Conservation (phyloP, 2,797 vertebrate genomes). For the Florisuga fusca region DNA sequence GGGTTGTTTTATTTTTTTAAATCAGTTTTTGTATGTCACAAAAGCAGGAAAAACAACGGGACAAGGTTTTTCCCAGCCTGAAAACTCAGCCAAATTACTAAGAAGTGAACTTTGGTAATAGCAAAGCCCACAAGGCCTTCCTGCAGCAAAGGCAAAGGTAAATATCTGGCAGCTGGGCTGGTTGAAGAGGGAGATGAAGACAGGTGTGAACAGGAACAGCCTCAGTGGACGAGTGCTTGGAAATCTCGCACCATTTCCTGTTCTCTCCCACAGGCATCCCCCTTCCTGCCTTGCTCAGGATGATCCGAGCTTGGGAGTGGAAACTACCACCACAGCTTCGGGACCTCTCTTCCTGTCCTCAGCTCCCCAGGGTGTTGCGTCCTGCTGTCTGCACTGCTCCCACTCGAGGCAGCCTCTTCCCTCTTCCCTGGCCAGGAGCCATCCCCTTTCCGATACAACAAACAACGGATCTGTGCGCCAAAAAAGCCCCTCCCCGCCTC, state of each 20-base stretch:
- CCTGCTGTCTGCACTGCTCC: not conserved
- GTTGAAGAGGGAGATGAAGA: conserved; percentile 13
- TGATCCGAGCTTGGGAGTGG: conserved; percentile 19
- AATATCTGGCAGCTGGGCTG: conserved; percentile 20
- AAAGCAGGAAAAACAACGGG: not conserved
- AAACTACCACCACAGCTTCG: not conserved
- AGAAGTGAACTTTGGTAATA: not conserved
- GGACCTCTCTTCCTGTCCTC: conserved; percentile 58
- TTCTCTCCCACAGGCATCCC: conserved; percentile 31
- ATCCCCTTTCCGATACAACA: conserved; percentile 21
- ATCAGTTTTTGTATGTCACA: not conserved
- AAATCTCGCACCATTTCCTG: conserved; percentile 20
- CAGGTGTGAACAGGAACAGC: conserved; percentile 55
- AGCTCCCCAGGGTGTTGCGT: conserved; percentile 35
- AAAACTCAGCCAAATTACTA: not conserved
- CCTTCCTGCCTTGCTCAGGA: conserved; percentile 56
- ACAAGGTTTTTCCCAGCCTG: not conserved
- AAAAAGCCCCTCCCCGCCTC: not conserved
- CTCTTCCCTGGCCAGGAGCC: conserved; percentile 34
- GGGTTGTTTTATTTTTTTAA: not conserved
- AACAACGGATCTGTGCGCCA: not conserved
- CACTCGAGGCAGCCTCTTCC: not conserved
- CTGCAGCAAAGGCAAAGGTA: conserved; percentile 10
- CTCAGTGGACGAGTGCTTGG: not conserved
- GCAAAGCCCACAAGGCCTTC: not conserved